These are phyloP conservation scores for Polymixis flavicincta DNA, from an alignment of 2,888 invertebrate species.

Conservation along the genomic window DNA sequence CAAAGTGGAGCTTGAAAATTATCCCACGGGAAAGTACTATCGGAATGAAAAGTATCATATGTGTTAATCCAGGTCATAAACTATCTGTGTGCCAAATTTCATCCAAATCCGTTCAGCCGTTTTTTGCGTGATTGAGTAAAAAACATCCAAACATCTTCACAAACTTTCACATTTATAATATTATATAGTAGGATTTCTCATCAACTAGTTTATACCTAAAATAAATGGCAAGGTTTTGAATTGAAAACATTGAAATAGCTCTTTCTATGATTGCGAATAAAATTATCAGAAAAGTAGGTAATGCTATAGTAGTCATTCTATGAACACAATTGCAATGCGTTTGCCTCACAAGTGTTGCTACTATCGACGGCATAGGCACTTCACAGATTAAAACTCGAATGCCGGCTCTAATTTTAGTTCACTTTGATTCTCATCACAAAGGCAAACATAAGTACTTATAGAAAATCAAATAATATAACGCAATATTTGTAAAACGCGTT, in stretches of 20 bases:
- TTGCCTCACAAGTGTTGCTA: constrained; percentile 22
- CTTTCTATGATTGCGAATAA: background rate
- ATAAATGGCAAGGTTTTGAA: background rate
- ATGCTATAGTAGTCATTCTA: background rate
- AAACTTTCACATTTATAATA: too few species aligned
- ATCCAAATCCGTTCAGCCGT: too few species aligned
- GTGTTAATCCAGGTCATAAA: too few species aligned
- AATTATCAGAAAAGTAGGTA: background rate
- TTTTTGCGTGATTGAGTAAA: too few species aligned
- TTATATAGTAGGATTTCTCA: too few species aligned
- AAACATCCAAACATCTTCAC: too few species aligned
- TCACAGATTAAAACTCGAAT: background rate
- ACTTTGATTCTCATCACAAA: background rate
- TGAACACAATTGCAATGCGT: constrained; percentile 16
- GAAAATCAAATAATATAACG: background rate
- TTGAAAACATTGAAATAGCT: background rate
- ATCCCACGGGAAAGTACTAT: too few species aligned
- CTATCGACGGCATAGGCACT: constrained; percentile 18
- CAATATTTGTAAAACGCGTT: background rate
- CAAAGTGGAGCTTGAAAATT: too few species aligned
- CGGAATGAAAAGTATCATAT: too few species aligned
- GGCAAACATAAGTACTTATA: background rate
- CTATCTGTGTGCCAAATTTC: too few species aligned
- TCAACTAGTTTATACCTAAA: background rate
- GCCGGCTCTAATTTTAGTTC: background rate